These are phyloP conservation scores for Sebastes hubbsi DNA, from an alignment of 2,797 vertebrate genomes.

Conservation along the genomic window DNA sequence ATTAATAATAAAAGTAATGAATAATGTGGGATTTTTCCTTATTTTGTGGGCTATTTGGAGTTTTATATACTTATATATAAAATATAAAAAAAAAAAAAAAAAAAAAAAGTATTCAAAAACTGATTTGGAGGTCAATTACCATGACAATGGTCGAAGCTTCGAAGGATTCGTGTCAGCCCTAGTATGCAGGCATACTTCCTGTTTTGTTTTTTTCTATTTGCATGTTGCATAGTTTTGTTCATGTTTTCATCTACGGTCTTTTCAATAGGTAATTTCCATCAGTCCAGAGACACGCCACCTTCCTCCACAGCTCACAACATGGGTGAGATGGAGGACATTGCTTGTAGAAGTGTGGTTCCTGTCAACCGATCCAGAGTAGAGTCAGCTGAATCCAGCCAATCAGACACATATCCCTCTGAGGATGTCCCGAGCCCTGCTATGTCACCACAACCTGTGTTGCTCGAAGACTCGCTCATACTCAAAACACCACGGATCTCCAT, in stretches of 20 bases:
- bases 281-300: not conserved
- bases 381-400: not conserved
- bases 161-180: too few species aligned
- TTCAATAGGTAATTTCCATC: constrained; percentile 15
- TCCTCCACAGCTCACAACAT: not conserved
- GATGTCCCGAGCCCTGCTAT: not conserved
- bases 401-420: not conserved
- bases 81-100: too few species aligned
- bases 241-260: not conserved
- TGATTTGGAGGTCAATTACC: too few species aligned
- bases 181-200: too few species aligned
- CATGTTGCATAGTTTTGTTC: not conserved
- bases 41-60: not conserved
- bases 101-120: too few species aligned
- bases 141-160: too few species aligned
- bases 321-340: not conserved
- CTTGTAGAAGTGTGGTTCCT: not conserved
- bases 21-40: not conserved
- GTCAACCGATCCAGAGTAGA: not conserved
- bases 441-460: constrained; percentile 3
- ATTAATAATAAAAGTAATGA: too few species aligned
- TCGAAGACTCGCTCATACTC: constrained; percentile 75
- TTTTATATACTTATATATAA: too few species aligned
- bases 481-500: constrained; percentile 74
- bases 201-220: not conserved